These are phyloP conservation scores for Eidolon helvum DNA, from an alignment of 2,113 vertebrate species.

Conservation along the genomic window DNA sequence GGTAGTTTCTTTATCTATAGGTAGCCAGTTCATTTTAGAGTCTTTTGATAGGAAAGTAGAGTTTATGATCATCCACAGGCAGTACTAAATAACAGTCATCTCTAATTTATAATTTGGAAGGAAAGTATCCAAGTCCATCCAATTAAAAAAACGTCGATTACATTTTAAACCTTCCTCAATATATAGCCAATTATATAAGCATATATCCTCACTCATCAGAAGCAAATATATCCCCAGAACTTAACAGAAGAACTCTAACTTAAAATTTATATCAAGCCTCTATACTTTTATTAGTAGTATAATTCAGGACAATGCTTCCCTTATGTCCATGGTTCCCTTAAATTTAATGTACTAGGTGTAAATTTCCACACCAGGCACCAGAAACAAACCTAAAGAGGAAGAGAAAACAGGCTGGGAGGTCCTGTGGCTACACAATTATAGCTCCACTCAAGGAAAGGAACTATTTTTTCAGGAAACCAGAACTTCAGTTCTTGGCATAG, in stretches of 20 bases:
- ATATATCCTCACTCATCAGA: background rate
- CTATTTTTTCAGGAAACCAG: background rate
- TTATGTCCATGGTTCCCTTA: background rate
- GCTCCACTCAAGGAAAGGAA: background rate
- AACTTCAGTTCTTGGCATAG: background rate
- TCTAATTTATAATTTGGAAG: background rate
- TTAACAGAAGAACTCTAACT: background rate
- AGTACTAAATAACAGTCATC: background rate
- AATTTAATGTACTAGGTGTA: background rate
- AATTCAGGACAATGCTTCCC: background rate
- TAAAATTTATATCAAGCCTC: background rate
- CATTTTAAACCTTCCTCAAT: background rate
- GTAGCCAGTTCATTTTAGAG: background rate
- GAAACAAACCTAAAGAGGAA: background rate
- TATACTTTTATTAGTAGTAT: background rate
- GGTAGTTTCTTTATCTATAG: background rate
- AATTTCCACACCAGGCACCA: background rate
- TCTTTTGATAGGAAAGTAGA: background rate
- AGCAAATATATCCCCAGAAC: background rate
- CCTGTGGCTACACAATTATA: background rate
- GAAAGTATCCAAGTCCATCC: background rate
- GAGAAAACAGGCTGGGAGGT: background rate
- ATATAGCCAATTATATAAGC: background rate
- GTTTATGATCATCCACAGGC: background rate
- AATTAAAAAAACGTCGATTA: background rate